Percentiles rank a stretch among this genome's conserved stretches.
Conservation (phyloP, 2,888 invertebrate genomes). For the Teleogryllus oceanicus region DNA sequence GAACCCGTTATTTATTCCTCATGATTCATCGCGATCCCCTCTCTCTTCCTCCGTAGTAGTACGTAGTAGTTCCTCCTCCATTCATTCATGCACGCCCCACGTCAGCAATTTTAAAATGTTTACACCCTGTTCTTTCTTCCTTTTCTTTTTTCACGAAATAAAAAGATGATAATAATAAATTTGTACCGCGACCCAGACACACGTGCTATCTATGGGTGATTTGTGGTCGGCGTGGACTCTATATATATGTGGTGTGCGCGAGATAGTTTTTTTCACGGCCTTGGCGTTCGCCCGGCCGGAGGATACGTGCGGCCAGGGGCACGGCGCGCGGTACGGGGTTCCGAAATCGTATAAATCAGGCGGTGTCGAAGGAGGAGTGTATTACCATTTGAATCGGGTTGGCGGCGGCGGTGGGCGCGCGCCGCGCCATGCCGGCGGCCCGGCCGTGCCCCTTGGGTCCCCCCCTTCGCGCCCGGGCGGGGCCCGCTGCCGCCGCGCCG, state of each 20-base stretch:
- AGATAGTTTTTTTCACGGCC: neutral
- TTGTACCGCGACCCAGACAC: conserved; percentile 18
- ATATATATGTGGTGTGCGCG: neutral
- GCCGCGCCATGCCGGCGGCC: no score
- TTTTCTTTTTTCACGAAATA: neutral
- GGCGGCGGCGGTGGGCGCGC: neutral
- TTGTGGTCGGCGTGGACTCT: conserved; percentile 6
- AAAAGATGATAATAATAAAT: conserved; percentile 18
- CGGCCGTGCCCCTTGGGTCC: no score
- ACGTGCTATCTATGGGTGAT: conserved; percentile 18
- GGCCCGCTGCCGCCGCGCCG: no score
- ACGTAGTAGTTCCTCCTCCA: neutral
- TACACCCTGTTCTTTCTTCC: conserved; percentile 9
- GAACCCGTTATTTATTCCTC: conserved; percentile 8
- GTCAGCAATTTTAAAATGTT: conserved; percentile 18
- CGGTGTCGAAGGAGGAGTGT: conserved; percentile 18
- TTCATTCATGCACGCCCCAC: neutral
- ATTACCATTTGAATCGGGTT: neutral
- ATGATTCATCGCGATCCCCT: neutral
- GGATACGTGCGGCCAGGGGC: neutral
- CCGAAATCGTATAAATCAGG: conserved; percentile 4
- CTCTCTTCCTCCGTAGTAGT: neutral
- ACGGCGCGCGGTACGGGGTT: neutral
- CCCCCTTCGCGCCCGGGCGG: no score
- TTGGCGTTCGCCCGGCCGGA: neutral